Base-by-base conservation (phyloP, 2,113 vertebrate genomes). In the Myrmecobius fasciatus region DNA sequence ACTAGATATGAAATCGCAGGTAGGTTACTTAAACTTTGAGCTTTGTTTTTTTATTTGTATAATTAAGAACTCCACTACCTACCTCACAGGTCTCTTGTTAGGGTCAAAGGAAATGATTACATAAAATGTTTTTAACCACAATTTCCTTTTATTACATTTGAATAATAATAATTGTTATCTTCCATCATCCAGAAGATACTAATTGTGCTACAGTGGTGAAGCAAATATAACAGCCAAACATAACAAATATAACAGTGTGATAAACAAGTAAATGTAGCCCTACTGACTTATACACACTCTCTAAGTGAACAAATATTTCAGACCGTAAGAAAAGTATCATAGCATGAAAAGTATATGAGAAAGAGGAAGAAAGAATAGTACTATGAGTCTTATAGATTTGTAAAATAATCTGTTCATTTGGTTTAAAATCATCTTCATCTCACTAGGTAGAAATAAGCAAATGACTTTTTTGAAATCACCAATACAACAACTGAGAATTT, bases 401-500 rank as follows among this genome's bases (percentile, higher is more conserved):
- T 2, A 26, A 83, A 7, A n/a, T 94, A 48, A 3, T 83, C 5
- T 88, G 10, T 93, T 94, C 51, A 48, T 92, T 95, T 26, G 14
- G 11, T 67, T 94, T 25, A 51, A 56, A 60, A 54, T 94, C 51
- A 94, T 89, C 48, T 6, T 88, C 92, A 92, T 90, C 60, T 96
- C 53, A 94, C 26, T 36, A 7, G 92, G 67, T 94, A 92, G 24
- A n/a, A 24, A 88, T 94, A 92, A 52, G 5, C 36, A 43, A 48
- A 20, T n/a, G 1, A 56, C 53, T 93, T 6, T 54, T 52, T 91
- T 91, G 10, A 92, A 36, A 49, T 92, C 95, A 90, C 88, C 47
- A 90, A 26, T 52, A 90, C 0, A 25, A 93, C 8, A 89, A 89
- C 94, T 96, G 31, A 94, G 89, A 91, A 17, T 75, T 12, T 75